These are phyloP conservation scores for Aleadryas rufinucha DNA, from an alignment of 2,113 vertebrate genomes.

Conservation along the genomic window DNA sequence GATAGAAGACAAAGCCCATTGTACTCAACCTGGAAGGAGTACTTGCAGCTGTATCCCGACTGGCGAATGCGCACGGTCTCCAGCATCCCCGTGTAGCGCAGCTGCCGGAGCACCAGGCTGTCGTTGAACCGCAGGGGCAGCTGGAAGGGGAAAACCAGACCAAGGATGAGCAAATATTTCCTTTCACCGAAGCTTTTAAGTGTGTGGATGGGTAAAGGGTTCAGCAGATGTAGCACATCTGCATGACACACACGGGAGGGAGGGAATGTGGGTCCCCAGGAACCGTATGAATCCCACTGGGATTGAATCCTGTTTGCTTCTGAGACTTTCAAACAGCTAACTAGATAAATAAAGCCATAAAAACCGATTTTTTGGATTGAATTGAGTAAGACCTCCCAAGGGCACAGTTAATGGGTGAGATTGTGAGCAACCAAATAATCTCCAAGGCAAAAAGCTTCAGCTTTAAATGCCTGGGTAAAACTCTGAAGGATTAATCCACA, in stretches of 20 bases:
- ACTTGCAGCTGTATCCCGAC: slow-evolving; percentile 95
- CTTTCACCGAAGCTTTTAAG: background rate
- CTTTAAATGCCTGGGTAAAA: background rate
- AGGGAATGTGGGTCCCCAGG: background rate
- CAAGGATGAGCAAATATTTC: background rate
- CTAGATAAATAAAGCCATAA: background rate
- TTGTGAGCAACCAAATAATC: background rate
- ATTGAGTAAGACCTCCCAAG: background rate
- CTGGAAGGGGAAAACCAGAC: slow-evolving; percentile 66
- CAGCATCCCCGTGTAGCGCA: slow-evolving; percentile 97
- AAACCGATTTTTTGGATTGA: background rate
- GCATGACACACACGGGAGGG: accelerated
- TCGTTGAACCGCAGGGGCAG: slow-evolving; percentile 91
- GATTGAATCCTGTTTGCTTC: background rate
- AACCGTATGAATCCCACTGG: background rate
- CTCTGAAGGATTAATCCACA: background rate
- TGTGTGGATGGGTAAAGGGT: background rate
- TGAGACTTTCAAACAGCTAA: background rate
- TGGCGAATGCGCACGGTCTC: slow-evolving; percentile 96
- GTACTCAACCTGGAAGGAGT: slow-evolving; percentile 87
- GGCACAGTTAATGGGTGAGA: background rate
- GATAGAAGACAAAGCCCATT: background rate
- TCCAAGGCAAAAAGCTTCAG: background rate
- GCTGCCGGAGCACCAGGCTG: slow-evolving; percentile 90
- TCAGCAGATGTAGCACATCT: background rate